These are phyloP conservation scores for Adelognathus sp. DNA, from an alignment of 2,888 invertebrate genomes.

Conservation along the genomic window DNA sequence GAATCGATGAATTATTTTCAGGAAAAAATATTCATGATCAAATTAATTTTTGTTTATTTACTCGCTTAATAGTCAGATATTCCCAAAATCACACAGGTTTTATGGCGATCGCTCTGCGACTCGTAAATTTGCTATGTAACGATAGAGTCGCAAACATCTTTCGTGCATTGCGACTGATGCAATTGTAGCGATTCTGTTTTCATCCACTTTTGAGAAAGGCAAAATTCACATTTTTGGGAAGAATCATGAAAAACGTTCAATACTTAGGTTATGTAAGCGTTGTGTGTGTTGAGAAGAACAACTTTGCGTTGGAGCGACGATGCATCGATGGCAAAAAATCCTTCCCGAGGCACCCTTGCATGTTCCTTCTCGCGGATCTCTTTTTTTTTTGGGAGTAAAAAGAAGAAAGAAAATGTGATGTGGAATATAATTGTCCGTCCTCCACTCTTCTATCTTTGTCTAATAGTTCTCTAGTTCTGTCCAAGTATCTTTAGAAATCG, in stretches of 20 bases:
- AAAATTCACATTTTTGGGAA: not conserved
- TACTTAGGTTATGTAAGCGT: conserved; percentile 19
- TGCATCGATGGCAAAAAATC: no score
- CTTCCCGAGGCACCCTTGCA: no score
- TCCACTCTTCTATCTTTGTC: conserved; percentile 38
- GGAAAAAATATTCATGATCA: no score
- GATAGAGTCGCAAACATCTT: not conserved
- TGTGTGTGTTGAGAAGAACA: not conserved
- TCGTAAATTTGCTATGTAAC: not conserved
- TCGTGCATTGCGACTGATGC: not conserved
- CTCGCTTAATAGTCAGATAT: no score
- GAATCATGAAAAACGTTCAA: not conserved
- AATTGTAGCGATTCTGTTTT: not conserved
- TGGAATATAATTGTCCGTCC: conserved; percentile 30
- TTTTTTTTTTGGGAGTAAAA: conserved; percentile 35
- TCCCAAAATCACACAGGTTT: no score
- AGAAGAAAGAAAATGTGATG: not conserved
- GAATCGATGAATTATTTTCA: no score
- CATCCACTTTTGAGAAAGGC: not conserved
- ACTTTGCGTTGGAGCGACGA: not conserved
- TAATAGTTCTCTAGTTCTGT: conserved; percentile 52
- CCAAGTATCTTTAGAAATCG: conserved; percentile 70
- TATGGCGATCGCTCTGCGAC: not conserved
- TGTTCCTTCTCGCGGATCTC: conserved; percentile 32
- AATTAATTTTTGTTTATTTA: no score